Conservation (phyloP, 2,888 invertebrate species). For the Eueremaeus valkanovi region DNA sequence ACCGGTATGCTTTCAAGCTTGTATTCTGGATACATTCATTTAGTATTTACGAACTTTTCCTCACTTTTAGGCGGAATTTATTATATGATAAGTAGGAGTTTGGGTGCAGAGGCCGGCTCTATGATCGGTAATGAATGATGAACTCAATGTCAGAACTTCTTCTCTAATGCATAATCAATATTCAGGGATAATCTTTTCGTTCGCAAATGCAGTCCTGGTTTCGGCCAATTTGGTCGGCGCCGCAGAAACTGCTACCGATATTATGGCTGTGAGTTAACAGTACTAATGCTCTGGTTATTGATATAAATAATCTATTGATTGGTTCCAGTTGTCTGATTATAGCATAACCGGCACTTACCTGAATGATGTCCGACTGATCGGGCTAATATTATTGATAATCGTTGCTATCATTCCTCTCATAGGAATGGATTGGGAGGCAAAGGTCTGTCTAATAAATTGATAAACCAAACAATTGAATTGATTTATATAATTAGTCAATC, state of each 20-base stretch:
- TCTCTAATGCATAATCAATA: not conserved
- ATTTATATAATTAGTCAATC: constrained; percentile 9
- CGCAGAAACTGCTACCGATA: constrained; percentile 55
- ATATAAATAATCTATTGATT: constrained; percentile 8
- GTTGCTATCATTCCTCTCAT: constrained; percentile 38
- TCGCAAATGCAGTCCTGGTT: constrained; percentile 57
- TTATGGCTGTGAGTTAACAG: constrained; percentile 51
- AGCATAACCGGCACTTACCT: not conserved
- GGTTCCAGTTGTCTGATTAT: not conserved
- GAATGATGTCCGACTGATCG: constrained; percentile 36
- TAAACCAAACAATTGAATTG: not conserved
- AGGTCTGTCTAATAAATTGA: not conserved
- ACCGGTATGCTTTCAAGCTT: constrained; percentile 39
- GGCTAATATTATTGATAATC: not conserved
- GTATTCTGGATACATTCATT: too few relatives aligned
- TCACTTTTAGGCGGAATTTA: constrained; percentile 41
- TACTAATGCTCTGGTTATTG: not conserved
- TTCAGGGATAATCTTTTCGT: constrained; percentile 54
- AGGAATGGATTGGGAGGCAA: constrained; percentile 40
- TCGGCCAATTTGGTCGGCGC: constrained; percentile 58
- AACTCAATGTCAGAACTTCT: too few relatives aligned
- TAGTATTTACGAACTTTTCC: not conserved
- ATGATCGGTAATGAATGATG: constrained; percentile 35
- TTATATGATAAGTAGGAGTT: constrained; percentile 41
- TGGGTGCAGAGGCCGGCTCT: constrained; percentile 53